Evolutionary conservation across 1,140 invertebrate genomes (phyloP), one percentile per base, ranked within the genome.

Genomic region (Drosophila busckii): DNA sequence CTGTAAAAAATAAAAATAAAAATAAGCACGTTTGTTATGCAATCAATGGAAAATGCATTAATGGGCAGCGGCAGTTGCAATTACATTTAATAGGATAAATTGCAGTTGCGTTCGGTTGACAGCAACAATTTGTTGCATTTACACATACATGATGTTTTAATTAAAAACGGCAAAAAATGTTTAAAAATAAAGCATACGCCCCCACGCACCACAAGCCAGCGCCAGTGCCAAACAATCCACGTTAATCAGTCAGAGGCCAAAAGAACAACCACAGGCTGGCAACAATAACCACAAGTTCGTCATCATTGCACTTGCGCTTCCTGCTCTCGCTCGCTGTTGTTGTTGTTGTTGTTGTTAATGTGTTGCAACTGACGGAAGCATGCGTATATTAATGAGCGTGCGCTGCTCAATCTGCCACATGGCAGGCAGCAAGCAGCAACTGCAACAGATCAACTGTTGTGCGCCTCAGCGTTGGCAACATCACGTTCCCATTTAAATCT

Each of bases 311-410:
- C 38, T 13, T 26, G 4, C n/a, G 35, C 10, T 34, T 19, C 13
- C 34, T 26, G 34, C 42, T 29, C 31, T 16, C 50, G 38, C 29
- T 23, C 9, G 35, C 26, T 42, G 42, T 44, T 25, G 44, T 32
- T 16, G 31, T 34, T 29, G 44, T 25, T 61, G 26, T 17, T 25
- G 17, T 12, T 28, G 38, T 28, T 48, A 29, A 29, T 40, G 31
- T 35, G 60, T 44, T 42, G 15, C 13, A 31, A 22, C 26, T 45
- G 48, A 13, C 44, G 17, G 46, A 34, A 28, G 35, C 37, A 29
- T 50, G 62, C 76, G 67, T 68, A 54, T 71, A 80, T 78, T 80
- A 78, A 78, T 80, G 71, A 78, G 68, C 49, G 53, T 12, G 58
- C 42, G 42, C 53, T 58, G 60, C 56, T 71, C 52, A 54, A 71